Evolutionary conservation across 2,888 invertebrate species (phyloP).

Genomic region (Chaetogeoica ovagalla): DNA sequence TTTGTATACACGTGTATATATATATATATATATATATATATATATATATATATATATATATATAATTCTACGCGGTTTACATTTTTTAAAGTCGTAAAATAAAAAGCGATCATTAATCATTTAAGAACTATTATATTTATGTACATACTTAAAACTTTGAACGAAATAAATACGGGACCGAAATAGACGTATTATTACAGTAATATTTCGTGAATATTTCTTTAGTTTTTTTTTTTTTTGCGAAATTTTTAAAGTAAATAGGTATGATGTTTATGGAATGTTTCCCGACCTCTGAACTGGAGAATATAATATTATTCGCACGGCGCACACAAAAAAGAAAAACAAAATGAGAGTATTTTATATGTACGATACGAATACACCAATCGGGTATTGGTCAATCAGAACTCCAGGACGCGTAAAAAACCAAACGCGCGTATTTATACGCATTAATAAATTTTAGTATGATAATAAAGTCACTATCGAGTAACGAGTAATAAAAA

Average conservation of each 20-base stretch:
- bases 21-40: too few relatives aligned
- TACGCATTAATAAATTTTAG: too few relatives aligned
- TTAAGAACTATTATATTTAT: neutral
- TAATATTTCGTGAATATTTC: neutral
- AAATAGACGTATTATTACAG: neutral
- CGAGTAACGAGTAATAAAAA: too few relatives aligned
- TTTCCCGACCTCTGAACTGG: neutral
- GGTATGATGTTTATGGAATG: neutral
- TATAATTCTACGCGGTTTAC: neutral
- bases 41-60: too few relatives aligned
- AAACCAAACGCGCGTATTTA: too few relatives aligned
- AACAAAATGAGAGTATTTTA: too few relatives aligned
- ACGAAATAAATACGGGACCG: neutral
- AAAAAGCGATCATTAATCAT: conserved; percentile 10
- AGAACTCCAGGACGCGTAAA: too few relatives aligned
- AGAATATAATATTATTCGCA: neutral
- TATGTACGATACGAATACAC: too few relatives aligned
- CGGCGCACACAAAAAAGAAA: too few relatives aligned
- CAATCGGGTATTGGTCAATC: too few relatives aligned
- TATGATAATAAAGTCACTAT: too few relatives aligned
- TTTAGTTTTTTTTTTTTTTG: neutral
- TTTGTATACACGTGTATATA: too few relatives aligned
- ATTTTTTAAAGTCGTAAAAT: neutral
- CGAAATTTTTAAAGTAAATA: neutral
- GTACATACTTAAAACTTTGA: neutral